These are phyloP conservation scores for Trichechus manatus DNA, from an alignment of 2,113 vertebrate genomes.

Conservation along the genomic window DNA sequence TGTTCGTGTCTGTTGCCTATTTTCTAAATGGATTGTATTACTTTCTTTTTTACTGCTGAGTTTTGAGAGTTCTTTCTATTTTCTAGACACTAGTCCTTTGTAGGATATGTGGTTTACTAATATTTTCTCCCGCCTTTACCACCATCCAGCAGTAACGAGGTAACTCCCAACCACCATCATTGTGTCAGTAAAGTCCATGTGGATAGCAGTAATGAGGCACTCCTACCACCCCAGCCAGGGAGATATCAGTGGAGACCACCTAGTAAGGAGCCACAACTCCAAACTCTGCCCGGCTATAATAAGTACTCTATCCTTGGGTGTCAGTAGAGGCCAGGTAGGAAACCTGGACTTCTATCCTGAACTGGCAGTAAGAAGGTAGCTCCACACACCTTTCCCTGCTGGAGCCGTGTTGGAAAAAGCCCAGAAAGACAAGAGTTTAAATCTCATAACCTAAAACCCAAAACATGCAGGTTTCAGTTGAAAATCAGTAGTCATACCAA, in stretches of 20 bases:
- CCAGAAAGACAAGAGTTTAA: background rate
- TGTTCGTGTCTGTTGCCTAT: background rate
- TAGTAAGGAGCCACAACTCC: background rate
- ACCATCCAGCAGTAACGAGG: background rate
- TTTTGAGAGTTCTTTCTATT: slow-evolving; percentile 5
- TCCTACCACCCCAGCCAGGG: background rate
- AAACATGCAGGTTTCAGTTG: background rate
- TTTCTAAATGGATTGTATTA: slow-evolving; percentile 16
- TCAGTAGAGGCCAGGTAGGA: background rate
- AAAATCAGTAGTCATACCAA: background rate
- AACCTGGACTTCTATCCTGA: background rate
- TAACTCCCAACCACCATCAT: background rate
- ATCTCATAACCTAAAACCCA: background rate
- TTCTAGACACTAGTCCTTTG: background rate
- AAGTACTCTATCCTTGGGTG: background rate
- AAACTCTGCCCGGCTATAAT: background rate
- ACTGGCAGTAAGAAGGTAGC: background rate
- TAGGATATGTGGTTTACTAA: background rate
- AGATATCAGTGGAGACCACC: background rate
- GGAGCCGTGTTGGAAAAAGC: background rate
- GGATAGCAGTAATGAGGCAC: background rate
- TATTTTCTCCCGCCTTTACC: background rate
- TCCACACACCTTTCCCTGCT: background rate
- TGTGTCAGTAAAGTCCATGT: background rate
- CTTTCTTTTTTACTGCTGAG: background rate